Base-by-base conservation (phyloP, 2,888 invertebrate species). In the Meteorus cinctellus region DNA sequence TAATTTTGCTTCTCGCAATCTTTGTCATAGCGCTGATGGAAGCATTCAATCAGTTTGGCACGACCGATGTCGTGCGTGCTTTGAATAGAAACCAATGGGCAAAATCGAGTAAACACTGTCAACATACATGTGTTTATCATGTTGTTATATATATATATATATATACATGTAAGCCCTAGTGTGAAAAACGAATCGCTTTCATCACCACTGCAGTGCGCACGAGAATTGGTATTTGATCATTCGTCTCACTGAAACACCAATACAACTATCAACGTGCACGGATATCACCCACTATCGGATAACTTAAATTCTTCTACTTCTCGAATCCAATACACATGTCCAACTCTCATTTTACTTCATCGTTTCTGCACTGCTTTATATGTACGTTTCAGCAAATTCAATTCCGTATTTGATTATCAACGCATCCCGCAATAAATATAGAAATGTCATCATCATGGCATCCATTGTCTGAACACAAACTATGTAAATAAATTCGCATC, bases 341-440 rank as follows among this genome's bases (percentile, higher is more conserved):
- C 62, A 62, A 62, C 27, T 62, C 16, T 62, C 27, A 62, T 62
- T 62, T 62, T 10, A 29, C 62, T 29, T 12, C 16, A n/a, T 55
- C 8, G n/a, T n/a, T 24, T 55, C 6, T 19, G 1, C n/a, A 3
- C n/a, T 55, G 24, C n/a, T 55, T 6, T 19, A 55, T 19, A 19
- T 4, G 14, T 8, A 16, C 62, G 31, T 62, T 5, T 14, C 31
- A 29, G 10, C 14, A 4, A 31, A 29, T 62, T 62, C 62, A 62
- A 62, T 29, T 60, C 24, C 59, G 59, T 60, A 27, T 60, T 60
- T 19, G 10, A 29, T 4, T 24, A 5, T 12, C 10, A 60, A 27
- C 8, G 12, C 27, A 60, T 1, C 27, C 16, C 27, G 59, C 2
- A 8, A 16, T 48, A 16, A 48, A 48, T 48, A 48, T 48, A 48